phyloP scores from a whole-genome alignment of 2,888 invertebrate genomes.

The Dicycla oo region DNA sequence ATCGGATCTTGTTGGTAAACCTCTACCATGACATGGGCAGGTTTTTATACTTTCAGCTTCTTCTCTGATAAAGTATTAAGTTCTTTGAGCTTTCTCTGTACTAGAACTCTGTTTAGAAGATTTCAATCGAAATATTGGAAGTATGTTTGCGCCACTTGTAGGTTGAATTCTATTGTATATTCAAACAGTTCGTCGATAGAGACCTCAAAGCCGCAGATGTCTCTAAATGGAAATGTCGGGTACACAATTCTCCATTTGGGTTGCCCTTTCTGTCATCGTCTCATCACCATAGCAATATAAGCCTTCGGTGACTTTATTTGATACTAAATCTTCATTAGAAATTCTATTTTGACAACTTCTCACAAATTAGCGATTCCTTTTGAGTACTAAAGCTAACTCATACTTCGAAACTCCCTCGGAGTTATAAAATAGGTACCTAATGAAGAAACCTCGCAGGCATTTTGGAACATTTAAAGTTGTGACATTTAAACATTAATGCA shows the following conservation, averaged over 20 bases:
- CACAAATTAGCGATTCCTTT: constrained; percentile 1
- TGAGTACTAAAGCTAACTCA: background rate
- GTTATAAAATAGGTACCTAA: background rate
- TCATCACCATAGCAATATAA: constrained; percentile 6
- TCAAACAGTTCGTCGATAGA: constrained; percentile 22
- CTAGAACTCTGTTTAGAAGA: too few relatives aligned
- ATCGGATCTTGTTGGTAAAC: constrained; percentile 15
- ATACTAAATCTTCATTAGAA: constrained; percentile 31
- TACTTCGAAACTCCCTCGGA: background rate
- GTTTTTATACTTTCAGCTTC: background rate
- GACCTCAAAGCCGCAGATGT: constrained; percentile 8
- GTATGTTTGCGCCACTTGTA: constrained; percentile 4
- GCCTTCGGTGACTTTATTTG: constrained; percentile 12
- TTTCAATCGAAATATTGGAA: background rate
- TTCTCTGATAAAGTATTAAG: background rate
- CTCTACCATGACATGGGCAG: background rate
- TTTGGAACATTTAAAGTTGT: constrained; percentile 25
- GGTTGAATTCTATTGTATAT: constrained; percentile 13
- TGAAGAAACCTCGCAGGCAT: background rate
- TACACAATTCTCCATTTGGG: constrained; percentile 13
- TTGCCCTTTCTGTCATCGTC: constrained; percentile 24
- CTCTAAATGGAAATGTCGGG: constrained; percentile 44
- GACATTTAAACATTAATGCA: constrained; percentile 31
- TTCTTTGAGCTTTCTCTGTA: background rate
- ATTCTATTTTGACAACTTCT: constrained; percentile 4